Conservation (phyloP, 2,888 invertebrate species). For the Sinopyrophorus schimmeli region DNA sequence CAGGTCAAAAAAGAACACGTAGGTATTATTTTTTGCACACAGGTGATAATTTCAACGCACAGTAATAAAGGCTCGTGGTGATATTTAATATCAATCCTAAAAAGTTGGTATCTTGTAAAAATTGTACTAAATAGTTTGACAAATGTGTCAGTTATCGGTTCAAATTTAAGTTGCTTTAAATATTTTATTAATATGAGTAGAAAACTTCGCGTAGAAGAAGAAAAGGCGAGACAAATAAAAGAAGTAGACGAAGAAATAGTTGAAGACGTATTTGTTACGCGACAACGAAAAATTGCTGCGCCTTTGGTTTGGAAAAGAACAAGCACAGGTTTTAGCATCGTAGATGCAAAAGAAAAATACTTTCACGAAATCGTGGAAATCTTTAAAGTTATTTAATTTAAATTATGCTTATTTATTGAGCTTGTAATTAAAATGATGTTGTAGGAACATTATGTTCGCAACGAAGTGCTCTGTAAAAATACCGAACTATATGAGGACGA, state of each 20-base stretch:
- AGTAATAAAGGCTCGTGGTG: no score
- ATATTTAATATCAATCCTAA: no score
- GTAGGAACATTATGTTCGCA: constrained; percentile 42
- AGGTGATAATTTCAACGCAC: no score
- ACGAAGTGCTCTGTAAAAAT: constrained; percentile 49
- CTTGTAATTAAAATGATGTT: constrained; percentile 20
- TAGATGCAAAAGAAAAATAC: constrained; percentile 45
- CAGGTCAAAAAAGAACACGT: no score
- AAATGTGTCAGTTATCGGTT: no score
- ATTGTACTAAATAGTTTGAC: no score
- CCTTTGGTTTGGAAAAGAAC: constrained; percentile 48
- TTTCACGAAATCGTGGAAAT: constrained; percentile 15
- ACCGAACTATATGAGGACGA: constrained; percentile 45
- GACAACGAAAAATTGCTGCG: constrained; percentile 42
- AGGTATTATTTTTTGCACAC: no score
- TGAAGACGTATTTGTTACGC: constrained; percentile 46
- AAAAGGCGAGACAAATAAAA: constrained; percentile 37
- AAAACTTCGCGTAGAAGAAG: constrained; percentile 45
- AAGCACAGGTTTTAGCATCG: constrained; percentile 45
- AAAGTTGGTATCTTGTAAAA: no score
- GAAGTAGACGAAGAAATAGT: constrained; percentile 45
- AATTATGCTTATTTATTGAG: not conserved
- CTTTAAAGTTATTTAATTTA: constrained; percentile 9
- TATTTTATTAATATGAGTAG: constrained; percentile 47
- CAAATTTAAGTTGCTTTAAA: no score